Conservation (phyloP, 2,888 invertebrate genomes). For the Dusona sp. region DNA sequence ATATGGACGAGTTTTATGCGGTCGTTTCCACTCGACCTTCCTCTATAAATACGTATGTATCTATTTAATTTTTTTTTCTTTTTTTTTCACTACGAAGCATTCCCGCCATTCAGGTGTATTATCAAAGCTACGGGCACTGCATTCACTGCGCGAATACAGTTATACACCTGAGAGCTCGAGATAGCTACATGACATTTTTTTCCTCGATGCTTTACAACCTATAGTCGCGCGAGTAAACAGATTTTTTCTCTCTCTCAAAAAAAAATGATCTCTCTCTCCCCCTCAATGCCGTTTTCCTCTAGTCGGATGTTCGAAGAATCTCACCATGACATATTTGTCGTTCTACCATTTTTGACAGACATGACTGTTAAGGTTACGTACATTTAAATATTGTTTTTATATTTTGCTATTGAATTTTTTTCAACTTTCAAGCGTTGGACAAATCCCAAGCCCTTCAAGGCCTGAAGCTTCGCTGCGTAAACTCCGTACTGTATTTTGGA, state of each 20-base stretch:
- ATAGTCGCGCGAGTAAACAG: conserved; percentile 31
- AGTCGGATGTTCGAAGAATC: conserved; percentile 43
- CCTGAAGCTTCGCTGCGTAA: not conserved
- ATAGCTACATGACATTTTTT: conserved; percentile 35
- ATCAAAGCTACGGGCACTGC: conserved; percentile 40
- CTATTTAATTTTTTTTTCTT: conserved; percentile 3
- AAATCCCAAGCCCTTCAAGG: not conserved
- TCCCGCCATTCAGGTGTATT: conserved; percentile 46
- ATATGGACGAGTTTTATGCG: conserved; percentile 18
- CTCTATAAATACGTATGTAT: conserved; percentile 20
- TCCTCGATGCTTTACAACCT: conserved; percentile 37
- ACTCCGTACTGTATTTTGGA: not conserved
- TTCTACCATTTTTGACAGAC: conserved; percentile 15
- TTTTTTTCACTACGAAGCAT: conserved; percentile 10
- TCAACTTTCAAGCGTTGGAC: not conserved
- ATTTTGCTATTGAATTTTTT: not conserved
- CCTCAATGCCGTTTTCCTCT: conserved; percentile 31
- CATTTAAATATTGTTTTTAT: not conserved
- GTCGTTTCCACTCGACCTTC: conserved; percentile 54
- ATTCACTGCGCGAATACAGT: conserved; percentile 35
- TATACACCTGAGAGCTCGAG: conserved; percentile 22
- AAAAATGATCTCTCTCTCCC: conserved; percentile 6
- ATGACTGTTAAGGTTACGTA: not conserved
- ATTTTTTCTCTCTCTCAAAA: conserved; percentile 36
- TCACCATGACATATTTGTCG: conserved; percentile 45